Base-by-base conservation (phyloP, 1,140 invertebrate species). In the Dolichoris vasculosae region DNA sequence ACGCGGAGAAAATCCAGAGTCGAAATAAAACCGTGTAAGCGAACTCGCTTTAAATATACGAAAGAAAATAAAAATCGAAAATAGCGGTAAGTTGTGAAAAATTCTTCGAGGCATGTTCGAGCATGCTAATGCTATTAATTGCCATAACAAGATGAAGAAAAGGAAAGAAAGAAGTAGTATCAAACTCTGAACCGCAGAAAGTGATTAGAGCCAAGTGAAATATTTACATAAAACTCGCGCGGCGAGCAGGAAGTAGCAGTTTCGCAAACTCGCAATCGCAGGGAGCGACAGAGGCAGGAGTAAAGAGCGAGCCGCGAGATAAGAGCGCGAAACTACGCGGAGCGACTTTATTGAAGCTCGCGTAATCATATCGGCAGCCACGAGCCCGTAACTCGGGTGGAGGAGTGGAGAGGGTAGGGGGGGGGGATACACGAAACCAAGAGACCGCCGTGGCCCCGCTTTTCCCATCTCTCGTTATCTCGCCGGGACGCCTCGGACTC, bases 311-410 rank as follows among this genome's bases (percentile, higher is more conserved):
- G 32, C 30, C 32, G 13, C 4, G 13, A 6, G 69, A 73, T 73
- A 73, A 73, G 38, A 43, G 69, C 20, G 11, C n/a, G 23, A 40
- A 40, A n/a, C 55, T 59, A 59, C 23, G 9, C 26, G 38, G 38
- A 23, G 69, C 38, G 69, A 43, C 69, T 73, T 73, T 73, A 73
- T 73, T 73, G 20, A 38, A 69, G 35, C 13, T 20, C 30, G 75
- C 6, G 46, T 77, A 77, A 77, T 77, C 46, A 77, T 77, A 77
- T 77, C 75, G 30, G n/a, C 1, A 30, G 30, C 43, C 43, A 7
- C 46, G 75, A 35, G 46, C 26, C 77, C 78, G 59, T 80, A 67
- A 67, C 78, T 67, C 51, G 71, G 71, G n/a, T n/a, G n/a, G n/a
- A n/a, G n/a, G n/a, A n/a, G n/a, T n/a, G n/a, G n/a, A n/a, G n/a